Base-by-base conservation (phyloP, 92 coral and sea anemone species). In the Siderastrea siderea region DNA sequence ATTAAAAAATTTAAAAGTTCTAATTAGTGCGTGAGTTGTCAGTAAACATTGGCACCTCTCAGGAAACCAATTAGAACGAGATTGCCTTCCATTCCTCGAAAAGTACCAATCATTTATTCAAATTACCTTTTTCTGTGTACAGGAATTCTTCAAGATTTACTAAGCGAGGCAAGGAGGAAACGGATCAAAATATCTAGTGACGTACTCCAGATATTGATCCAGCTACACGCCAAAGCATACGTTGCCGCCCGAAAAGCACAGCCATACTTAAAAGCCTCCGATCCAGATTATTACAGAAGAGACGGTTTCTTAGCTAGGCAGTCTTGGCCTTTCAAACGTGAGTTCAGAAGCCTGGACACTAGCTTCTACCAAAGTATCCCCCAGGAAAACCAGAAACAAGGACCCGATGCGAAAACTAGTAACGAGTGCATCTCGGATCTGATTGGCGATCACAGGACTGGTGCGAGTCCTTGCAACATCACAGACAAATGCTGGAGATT, bases 131-230 rank as follows among this genome's bases (percentile, higher is more conserved):
- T 76, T 1, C 43, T 57, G 14, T 6, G 1, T 3, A 6, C 62
- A 76, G 80, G 80, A 58, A 76, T 76, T 76, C 68, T 76, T 58
- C 80, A 76, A 6, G 80, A 76, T 44, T 38, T 76, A 76, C 80
- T 57, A 43, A 45, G 15, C 68, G 57, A 76, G 9, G 67, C n/a
- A 10, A 17, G 15, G 26, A 76, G 26, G 2, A 55, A 44, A 57
- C 80, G 43, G 65, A 76, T 58, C 7, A 60, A 45, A 59, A 76
- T 76, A 43, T 8, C 68, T 43, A 26, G 19, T 2, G 38, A 7
- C 48, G 12, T 16, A 13, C 2, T 76, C 67, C n/a, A 44, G 12
- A 12, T 14, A 15, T 17, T 79, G 74, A 46, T 48, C 15, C 47
- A 47, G n/a, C 58, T 63, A n/a, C 84, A 53, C 58, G 3, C 9